These are phyloP conservation scores for Bombyx mori DNA, from an alignment of 1,140 invertebrate genomes.

Conservation along the genomic window DNA sequence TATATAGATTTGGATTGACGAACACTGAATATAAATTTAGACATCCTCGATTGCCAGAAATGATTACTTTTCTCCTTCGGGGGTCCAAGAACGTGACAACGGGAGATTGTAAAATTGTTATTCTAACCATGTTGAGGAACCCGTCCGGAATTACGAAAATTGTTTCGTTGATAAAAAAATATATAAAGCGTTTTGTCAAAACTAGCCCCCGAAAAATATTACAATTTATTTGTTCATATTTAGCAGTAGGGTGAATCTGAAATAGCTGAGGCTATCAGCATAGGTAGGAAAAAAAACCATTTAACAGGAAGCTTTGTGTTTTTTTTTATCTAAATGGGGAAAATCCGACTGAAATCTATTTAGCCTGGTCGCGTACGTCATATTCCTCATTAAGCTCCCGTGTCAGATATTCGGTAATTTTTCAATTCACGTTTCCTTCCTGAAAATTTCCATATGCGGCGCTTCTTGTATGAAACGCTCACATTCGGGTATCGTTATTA, in stretches of 20 bases:
- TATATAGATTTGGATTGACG: slow-evolving; percentile 34
- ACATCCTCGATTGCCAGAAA: slow-evolving; percentile 40
- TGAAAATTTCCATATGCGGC: slow-evolving; percentile 28
- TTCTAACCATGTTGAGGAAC: slow-evolving; percentile 51
- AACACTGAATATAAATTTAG: slow-evolving; percentile 33
- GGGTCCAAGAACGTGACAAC: slow-evolving; percentile 41
- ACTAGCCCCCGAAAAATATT: background rate
- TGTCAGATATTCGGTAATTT: slow-evolving; percentile 36
- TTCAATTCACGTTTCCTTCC: slow-evolving; percentile 29
- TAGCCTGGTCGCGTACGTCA: no score
- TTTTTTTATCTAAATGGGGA: slow-evolving; percentile 9
- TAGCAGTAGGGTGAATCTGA: no score
- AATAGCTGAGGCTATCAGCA: background rate
- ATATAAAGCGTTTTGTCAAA: slow-evolving; percentile 12
- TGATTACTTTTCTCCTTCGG: slow-evolving; percentile 37
- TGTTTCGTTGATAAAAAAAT: slow-evolving; percentile 46
- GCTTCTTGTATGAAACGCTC: background rate
- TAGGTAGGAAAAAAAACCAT: no score
- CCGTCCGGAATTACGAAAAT: slow-evolving; percentile 53
- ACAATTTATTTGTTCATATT: background rate
- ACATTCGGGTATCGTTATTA: background rate
- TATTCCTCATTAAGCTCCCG: slow-evolving; percentile 10
- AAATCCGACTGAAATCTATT: slow-evolving; percentile 34
- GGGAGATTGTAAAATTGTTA: slow-evolving; percentile 62
- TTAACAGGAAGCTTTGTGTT: background rate